Conservation (phyloP, 2,113 vertebrate species). For the Ochotona curzoniae region DNA sequence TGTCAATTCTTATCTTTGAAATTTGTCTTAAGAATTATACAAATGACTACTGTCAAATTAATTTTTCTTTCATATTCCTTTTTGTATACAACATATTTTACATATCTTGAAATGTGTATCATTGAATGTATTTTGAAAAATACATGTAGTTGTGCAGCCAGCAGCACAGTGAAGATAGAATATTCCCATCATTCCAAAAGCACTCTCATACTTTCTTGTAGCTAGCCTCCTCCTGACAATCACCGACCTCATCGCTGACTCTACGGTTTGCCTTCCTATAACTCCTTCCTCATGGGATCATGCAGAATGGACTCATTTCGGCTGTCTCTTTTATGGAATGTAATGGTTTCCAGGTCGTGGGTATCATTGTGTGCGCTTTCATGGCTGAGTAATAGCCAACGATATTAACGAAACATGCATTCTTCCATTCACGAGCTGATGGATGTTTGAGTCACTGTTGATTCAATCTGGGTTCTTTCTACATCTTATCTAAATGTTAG, state of each 20-base stretch:
- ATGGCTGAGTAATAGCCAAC: background rate
- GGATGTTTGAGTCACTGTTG: background rate
- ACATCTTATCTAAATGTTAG: background rate
- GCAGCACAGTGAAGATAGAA: background rate
- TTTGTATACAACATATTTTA: no score
- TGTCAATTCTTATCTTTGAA: background rate
- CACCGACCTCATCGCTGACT: background rate
- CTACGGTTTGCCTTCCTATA: background rate
- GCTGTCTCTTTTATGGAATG: background rate
- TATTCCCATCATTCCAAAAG: background rate
- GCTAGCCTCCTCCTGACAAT: background rate
- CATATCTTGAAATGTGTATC: background rate
- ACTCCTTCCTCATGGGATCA: background rate
- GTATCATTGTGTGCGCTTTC: background rate
- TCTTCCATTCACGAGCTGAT: background rate
- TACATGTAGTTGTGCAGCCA: background rate
- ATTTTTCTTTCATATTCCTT: background rate
- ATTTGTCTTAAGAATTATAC: background rate
- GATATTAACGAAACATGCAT: background rate
- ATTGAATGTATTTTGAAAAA: background rate
- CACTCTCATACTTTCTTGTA: background rate
- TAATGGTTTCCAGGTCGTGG: background rate
- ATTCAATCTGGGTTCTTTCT: background rate
- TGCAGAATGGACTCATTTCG: no score
- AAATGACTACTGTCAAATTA: slow-evolving; percentile 18